A percentile compares a stretch with the other conserved stretches of the same genome.
Evolutionary conservation across 1,140 invertebrate genomes (phyloP).

Genomic region (Homalodisca vitripennis): DNA sequence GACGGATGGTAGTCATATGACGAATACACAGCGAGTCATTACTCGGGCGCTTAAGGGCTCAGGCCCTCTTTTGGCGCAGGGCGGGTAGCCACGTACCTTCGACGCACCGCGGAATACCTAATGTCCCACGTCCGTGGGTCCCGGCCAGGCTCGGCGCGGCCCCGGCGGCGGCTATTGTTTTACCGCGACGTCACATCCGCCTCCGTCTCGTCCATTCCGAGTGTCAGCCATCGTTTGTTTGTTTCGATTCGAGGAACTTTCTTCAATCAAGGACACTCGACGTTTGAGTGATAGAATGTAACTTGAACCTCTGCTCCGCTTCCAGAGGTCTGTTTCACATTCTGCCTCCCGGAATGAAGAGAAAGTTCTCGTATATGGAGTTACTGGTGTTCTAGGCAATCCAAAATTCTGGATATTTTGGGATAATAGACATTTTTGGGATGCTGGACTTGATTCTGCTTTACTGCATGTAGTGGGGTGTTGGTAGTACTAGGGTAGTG

Average conservation of each 20-base stretch:
- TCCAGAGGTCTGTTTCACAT: too few relatives aligned
- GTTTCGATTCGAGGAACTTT: slow-evolving; percentile 18
- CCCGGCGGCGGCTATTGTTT: slow-evolving; percentile 6
- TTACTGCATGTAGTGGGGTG: too few relatives aligned
- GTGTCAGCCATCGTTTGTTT: not conserved
- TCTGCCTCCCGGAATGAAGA: too few relatives aligned
- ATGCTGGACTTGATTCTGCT: too few relatives aligned
- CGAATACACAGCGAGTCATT: slow-evolving; percentile 12
- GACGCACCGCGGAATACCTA: not conserved
- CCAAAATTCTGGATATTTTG: too few relatives aligned
- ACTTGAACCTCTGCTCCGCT: too few relatives aligned
- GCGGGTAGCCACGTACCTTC: not conserved
- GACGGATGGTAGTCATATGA: slow-evolving; percentile 4
- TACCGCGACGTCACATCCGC: slow-evolving; percentile 7
- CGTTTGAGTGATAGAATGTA: too few relatives aligned
- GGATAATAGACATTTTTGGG: too few relatives aligned
- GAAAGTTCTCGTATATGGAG: too few relatives aligned
- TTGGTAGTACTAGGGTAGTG: too few relatives aligned
- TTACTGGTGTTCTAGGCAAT: too few relatives aligned
- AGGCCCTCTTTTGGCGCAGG: not conserved
- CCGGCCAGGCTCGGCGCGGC: too few relatives aligned
- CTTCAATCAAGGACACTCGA: slow-evolving; percentile 1
- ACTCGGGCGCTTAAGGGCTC: not conserved
- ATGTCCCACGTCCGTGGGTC: slow-evolving; percentile 4
- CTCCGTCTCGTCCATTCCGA: not conserved